Evolutionary conservation across 1,140 invertebrate species (phyloP), one percentile per base, ranked within the genome.

Genomic region (Brachionus angularis): DNA sequence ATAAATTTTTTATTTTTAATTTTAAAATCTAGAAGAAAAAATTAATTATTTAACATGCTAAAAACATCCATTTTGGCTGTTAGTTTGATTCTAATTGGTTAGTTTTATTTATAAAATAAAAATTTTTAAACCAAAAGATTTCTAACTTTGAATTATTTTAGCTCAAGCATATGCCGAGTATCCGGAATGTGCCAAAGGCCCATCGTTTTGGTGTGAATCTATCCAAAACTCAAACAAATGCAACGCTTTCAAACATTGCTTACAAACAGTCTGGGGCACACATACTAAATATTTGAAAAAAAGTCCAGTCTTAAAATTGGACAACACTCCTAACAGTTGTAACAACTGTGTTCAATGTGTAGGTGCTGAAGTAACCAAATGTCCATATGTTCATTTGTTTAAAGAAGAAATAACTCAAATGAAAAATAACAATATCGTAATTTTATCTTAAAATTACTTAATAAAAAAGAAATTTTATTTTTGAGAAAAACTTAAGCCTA

Each of bases 191-290:
- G 39, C 16, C 23, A 25, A 21, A 16, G 70, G 70, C 21, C 70
- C 70, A 46, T 29, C 70, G 1, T 29, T 42, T 34, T 71, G 70
- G 70, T 71, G 70, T 47, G 16, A 49, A 14, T 71, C 70, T 0
- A 31, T 71, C 10, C 14, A 39, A 18, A 58, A 53, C 21, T 16
- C 70, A 31, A 53, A 53, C 16, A 25, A 71, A 47, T 71, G 70
- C 25, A 49, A 49, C 34, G 18, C 70, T 3, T 34, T 71, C 12
- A 34, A 46, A 27, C 70, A 71, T 46, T 71, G 70, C 44, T 33
- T 53, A 29, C 49, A 71, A 55, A 55, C 49, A n/a, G 36, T 71
- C 2, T 71, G 70, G 70, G 21, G 47, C 5, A 71, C 33, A 12
- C 46, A 71, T 31, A 18, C 14, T 12, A 44, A n/a, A 12, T 64